phyloP scores from a whole-genome alignment of 2,888 invertebrate genomes.

The Onchidella celtica region DNA sequence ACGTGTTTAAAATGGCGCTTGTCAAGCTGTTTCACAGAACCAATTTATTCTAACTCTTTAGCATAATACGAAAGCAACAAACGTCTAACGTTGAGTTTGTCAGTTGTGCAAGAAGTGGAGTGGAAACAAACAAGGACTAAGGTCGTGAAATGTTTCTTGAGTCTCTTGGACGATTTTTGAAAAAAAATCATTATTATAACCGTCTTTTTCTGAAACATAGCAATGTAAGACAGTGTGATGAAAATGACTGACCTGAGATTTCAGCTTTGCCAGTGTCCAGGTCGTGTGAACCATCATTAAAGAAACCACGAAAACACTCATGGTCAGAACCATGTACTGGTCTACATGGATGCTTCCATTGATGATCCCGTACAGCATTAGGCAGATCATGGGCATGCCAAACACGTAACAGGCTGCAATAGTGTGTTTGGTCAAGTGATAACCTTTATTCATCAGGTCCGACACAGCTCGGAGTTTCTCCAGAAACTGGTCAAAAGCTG shows the following conservation, averaged over 20 bases:
- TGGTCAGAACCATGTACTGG: constrained; percentile 19
- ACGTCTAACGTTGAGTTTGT: too few relatives aligned
- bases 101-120: too few relatives aligned
- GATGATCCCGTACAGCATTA: constrained; percentile 26
- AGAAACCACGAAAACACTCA: constrained; percentile 11
- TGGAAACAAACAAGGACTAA: too few relatives aligned
- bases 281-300: constrained; percentile 27
- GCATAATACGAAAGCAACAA: too few relatives aligned
- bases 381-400: constrained; percentile 23
- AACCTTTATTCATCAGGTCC: constrained; percentile 19
- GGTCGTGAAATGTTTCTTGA: too few relatives aligned
- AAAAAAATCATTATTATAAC: too few relatives aligned
- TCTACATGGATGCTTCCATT: constrained; percentile 13
- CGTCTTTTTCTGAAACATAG: too few relatives aligned
- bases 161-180: too few relatives aligned
- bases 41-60: too few relatives aligned
- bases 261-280: constrained; percentile 32
- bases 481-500: constrained; percentile 25
- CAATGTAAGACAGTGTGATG: too few relatives aligned
- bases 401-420: constrained; percentile 26
- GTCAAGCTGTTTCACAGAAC: too few relatives aligned
- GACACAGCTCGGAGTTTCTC: constrained; percentile 15
- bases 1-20: too few relatives aligned
- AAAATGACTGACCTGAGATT: constrained; percentile 23
- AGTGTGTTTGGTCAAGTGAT: constrained; percentile 28